Conservation (phyloP, 2,797 vertebrate genomes). For the Monodelphis domestica region DNA sequence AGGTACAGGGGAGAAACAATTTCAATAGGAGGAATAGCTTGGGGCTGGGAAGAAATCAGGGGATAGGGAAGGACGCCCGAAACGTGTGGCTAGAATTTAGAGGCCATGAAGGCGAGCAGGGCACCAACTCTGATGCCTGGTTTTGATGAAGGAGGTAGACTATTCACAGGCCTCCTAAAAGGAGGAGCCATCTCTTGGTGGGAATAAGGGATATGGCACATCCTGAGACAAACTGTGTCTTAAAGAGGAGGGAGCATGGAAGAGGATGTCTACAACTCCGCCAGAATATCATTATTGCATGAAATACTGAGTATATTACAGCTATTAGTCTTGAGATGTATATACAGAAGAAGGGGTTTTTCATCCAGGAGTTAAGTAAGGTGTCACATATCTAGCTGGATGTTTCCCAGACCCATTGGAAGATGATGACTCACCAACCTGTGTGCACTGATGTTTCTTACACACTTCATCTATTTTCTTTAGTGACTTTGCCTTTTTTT, state of each 20-base stretch:
- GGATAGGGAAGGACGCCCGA: background rate
- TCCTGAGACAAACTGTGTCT: background rate
- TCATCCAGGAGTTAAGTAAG: background rate
- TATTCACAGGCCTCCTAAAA: background rate
- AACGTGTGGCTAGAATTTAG: background rate
- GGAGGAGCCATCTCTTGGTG: background rate
- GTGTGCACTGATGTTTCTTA: background rate
- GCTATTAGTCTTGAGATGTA: constrained; percentile 47
- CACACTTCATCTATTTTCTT: constrained; percentile 31
- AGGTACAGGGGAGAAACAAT: background rate
- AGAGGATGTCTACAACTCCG: constrained; percentile 21
- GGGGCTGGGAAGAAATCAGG: background rate
- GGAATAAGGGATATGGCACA: constrained; percentile 9
- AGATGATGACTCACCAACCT: constrained; percentile 41
- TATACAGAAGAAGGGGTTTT: constrained; percentile 43
- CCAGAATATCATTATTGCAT: constrained; percentile 26
- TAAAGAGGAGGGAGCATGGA: constrained; percentile 41
- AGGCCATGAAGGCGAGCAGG: background rate
- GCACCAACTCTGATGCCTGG: background rate
- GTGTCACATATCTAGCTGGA: constrained; percentile 19
- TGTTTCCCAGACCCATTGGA: constrained; percentile 21
- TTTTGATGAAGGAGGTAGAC: background rate
- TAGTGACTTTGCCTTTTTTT: background rate
- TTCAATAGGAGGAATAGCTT: background rate
- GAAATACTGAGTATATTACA: constrained; percentile 23